A percentile compares a stretch with the other conserved stretches of the same genome.
These are phyloP conservation scores for Sebastes steindachneri DNA, from an alignment of 2,797 vertebrate genomes.

Conservation along the genomic window DNA sequence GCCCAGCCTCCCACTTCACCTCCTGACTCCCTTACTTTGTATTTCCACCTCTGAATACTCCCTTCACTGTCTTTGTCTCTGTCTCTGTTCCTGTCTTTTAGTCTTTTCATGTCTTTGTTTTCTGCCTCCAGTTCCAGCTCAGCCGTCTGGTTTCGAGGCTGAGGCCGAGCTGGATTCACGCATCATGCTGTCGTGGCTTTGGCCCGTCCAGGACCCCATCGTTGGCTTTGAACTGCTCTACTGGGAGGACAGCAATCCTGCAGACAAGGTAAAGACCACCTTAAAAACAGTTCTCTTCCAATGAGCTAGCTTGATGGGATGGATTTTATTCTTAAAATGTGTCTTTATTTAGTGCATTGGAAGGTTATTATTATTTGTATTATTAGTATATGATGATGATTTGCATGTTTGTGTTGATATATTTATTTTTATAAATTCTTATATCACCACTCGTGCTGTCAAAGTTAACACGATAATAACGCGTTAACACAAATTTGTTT, in stretches of 20 bases:
- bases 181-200: slow-evolving; percentile 92
- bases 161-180: slow-evolving; percentile 94
- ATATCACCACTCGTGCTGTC: no score
- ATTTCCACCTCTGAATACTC: background rate
- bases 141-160: slow-evolving; percentile 91
- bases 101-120: background rate
- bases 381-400: background rate
- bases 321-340: background rate
- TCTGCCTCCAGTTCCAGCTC: slow-evolving; percentile 88
- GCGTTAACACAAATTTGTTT: no score
- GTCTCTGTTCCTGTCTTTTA: background rate
- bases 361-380: background rate
- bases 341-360: background rate
- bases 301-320: background rate
- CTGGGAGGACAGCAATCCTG: slow-evolving; percentile 88
- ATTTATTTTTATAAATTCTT: background rate
- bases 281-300: background rate
- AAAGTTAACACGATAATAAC: no score
- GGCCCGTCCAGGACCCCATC: slow-evolving; percentile 91
- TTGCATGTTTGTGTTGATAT: background rate
- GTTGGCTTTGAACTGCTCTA: slow-evolving; percentile 90
- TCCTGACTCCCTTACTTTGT: background rate
- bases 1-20: background rate
- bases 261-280: slow-evolving; percentile 84
- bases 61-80: background rate